Evolutionary conservation across 2,113 vertebrate genomes (phyloP).

Genomic region (Gallinago paraguaiae): DNA sequence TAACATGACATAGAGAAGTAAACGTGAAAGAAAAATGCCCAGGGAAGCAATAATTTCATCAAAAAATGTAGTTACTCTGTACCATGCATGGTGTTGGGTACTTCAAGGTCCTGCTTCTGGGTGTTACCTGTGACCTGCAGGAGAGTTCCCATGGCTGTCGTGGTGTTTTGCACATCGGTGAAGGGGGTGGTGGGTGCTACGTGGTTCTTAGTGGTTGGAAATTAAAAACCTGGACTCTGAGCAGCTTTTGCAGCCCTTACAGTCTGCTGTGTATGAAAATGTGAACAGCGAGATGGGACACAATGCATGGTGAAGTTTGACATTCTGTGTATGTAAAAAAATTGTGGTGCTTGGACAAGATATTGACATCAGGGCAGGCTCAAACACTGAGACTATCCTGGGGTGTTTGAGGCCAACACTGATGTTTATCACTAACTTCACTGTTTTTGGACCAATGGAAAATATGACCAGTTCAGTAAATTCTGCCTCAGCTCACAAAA

Average conservation of each 20-base stretch:
- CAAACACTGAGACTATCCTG: not conserved
- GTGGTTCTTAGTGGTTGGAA: not conserved
- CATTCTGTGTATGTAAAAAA: not conserved
- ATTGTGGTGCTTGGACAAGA: not conserved
- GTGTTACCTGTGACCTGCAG: not conserved
- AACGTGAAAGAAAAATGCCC: not conserved
- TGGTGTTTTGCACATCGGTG: not conserved
- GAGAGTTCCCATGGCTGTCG: not conserved
- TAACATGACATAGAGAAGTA: rapidly evolving
- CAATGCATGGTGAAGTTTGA: not conserved
- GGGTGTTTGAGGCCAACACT: not conserved
- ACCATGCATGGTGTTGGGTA: not conserved
- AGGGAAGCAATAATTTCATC: not conserved
- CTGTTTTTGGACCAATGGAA: not conserved
- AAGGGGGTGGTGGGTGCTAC: not conserved
- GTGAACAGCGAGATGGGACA: not conserved
- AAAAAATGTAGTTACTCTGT: not conserved
- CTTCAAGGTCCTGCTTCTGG: not conserved
- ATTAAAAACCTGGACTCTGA: not conserved
- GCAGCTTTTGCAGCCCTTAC: not conserved
- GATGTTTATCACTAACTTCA: not conserved
- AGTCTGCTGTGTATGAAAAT: not conserved
- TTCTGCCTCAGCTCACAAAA: not conserved
- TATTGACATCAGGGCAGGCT: rapidly evolving
- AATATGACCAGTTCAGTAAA: not conserved